These are phyloP conservation scores for Cheilosia vernalis DNA, from an alignment of 2,888 invertebrate genomes.

Conservation along the genomic window DNA sequence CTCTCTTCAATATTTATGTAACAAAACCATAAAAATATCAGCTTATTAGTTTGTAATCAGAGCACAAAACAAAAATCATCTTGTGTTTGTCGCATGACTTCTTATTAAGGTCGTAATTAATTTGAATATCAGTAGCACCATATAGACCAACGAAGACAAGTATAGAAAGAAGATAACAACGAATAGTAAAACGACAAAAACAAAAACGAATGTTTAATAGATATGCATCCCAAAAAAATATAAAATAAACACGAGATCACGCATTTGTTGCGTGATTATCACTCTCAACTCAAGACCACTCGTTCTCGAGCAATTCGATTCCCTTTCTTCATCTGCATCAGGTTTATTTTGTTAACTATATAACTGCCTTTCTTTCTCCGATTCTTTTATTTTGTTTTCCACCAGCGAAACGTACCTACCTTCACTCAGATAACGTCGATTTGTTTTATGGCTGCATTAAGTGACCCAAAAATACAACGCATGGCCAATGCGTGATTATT, in stretches of 20 bases:
- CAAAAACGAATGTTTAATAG: background rate
- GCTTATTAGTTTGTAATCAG: too few species aligned
- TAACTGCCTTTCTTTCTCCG: constrained; percentile 14
- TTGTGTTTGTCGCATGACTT: too few species aligned
- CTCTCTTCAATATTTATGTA: too few species aligned
- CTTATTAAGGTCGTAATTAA: too few species aligned
- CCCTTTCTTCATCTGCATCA: constrained; percentile 32
- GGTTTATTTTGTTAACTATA: constrained; percentile 30
- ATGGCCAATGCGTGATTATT: background rate
- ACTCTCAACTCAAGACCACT: constrained; percentile 28
- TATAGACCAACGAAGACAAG: constrained; percentile 15
- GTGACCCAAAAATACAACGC: constrained; percentile 12
- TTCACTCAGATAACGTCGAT: background rate
- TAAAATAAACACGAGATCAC: constrained; percentile 57
- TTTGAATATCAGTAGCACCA: too few species aligned
- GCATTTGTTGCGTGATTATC: constrained; percentile 58
- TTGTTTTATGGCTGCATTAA: background rate
- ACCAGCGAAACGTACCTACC: background rate
- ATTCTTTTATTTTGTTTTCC: background rate
- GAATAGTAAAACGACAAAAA: background rate
- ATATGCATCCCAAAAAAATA: constrained; percentile 30
- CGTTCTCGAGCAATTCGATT: too few species aligned
- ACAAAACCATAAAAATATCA: too few species aligned
- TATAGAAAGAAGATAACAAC: constrained; percentile 30
- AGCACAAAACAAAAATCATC: too few species aligned